Evolutionary conservation across 2,113 vertebrate genomes (phyloP), one percentile per base, ranked within the genome.

Genomic region (Syngnathoides biaculeatus): DNA sequence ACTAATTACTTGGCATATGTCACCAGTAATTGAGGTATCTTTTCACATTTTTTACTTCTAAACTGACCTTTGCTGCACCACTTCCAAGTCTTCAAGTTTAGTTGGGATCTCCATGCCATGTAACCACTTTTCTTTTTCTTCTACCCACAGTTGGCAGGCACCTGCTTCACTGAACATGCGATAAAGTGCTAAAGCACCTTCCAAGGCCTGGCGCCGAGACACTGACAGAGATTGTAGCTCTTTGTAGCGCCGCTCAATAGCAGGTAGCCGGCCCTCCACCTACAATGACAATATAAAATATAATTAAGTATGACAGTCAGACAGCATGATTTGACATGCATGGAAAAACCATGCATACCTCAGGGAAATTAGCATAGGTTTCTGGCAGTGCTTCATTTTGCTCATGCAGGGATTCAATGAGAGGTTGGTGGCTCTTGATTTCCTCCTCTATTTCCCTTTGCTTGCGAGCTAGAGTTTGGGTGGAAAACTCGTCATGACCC

Each of bases 71-170:
- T 98, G 96, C 84, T 98, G 96, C 47, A 98, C 93, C 66, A 98
- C 97, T 85, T 99, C 97, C 50, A 99, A 89, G 83, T 99, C 96
- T 74, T 98, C 96, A 70, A 99, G 88, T 39, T 93, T 94, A 65
- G 94, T 93, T 0, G 96, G 97, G 22, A 98, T 93, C 7, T 92
- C 90, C 91, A 98, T 93, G 75, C 89, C 67, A 0, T 94, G 82
- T 12, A 99, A 90, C 97, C 97, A 98, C 88, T 96, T 93, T 80
- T 98, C 95, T 85, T 97, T 93, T 83, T 98, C 96, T 0, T 90
- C 95, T 72, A 98, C 92, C 97, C 97, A 99, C 20, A 96, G 92
- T 72, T 90, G 92, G 27, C 97, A 99, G 78, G 97, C 97, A 1
- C 92, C 93, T 0, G 97, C 94, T 84, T 98, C 96, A 13, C 96